Base-by-base conservation (phyloP, 2,797 vertebrate genomes). In the Cyprinella venusta region DNA sequence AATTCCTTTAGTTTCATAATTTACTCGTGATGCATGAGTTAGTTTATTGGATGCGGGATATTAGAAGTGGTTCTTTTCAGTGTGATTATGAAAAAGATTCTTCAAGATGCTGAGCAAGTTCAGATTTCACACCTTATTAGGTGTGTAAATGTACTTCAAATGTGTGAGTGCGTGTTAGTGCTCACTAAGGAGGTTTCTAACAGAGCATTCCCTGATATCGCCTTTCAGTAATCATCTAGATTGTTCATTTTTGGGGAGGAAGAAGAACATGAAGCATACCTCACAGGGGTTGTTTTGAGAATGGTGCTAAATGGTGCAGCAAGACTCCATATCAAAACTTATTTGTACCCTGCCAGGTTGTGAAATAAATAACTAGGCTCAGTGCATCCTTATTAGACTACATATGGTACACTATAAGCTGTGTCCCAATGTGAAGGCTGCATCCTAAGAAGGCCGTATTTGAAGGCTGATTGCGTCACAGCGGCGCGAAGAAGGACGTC, bases 1-100 rank as follows among this genome's bases (percentile, higher is more conserved):
- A 30, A 84, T 84, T 78, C 54, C 40, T 40, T 64, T 21, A 61
- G 61, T 72, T 81, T 52, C 56, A 54, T 40, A 33, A 74, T 76
- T 30, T 59, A 19, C 42, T 61, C 12, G 40, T 42, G 38, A 24
- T 76, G 70, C 54, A 75, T 75, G 72, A 56, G 50, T 16, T 42
- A 13, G 59, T 59, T 82, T 56, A 77, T 77, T 24, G 18, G 48
- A 54, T 24, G 30, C 50, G 54, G 36, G 48, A 38, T 75, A 38
- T 56, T 59, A 59, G 33, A 75, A 59, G 21, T 75, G 72, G 30
- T n/a, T 75, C 21, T n/a, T 75, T 72, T 75, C 33, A 38, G 72
- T 56, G 3, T 36, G 52, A 38, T 75, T 75, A 74, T 0, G 4
- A 59, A 56, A 56, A 56, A 56, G 21, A 75, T 38, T 75, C 52